phyloP scores from a whole-genome alignment of 2,888 invertebrate species.

The Ommatoiulus sabulosus region DNA sequence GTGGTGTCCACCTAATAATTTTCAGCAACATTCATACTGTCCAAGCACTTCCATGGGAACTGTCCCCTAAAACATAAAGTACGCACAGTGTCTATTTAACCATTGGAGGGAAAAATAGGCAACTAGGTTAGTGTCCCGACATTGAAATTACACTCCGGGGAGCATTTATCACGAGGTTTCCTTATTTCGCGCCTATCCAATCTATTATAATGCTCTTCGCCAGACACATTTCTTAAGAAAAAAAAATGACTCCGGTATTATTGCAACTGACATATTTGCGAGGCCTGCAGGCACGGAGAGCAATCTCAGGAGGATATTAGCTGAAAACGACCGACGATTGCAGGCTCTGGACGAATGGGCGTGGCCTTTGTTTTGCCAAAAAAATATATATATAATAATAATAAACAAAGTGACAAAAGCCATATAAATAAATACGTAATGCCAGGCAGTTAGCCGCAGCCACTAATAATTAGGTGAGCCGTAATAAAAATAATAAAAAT shows the following conservation, averaged over 20 bases:
- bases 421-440: constrained; percentile 40
- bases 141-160: constrained; percentile 40
- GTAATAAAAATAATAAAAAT: background rate
- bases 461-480: constrained; percentile 21
- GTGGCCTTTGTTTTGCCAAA: background rate
- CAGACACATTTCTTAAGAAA: constrained; percentile 23
- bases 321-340: background rate
- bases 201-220: constrained; percentile 9
- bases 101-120: background rate
- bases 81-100: background rate
- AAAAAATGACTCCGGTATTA: background rate
- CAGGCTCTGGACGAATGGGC: constrained; percentile 20
- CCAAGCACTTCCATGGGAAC: constrained; percentile 1
- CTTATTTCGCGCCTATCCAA: constrained; percentile 27
- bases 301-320: constrained; percentile 13
- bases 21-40: background rate
- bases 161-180: constrained; percentile 31
- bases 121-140: constrained; percentile 24
- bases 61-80: background rate
- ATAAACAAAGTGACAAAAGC: constrained; percentile 43
- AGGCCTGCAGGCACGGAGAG: background rate
- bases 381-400: constrained; percentile 11
- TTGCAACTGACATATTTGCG: constrained; percentile 19
- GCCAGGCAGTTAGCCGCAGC: constrained; percentile 10
- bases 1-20: background rate